Base-by-base conservation (phyloP, 2,888 invertebrate genomes). In the Eubasilissa splendida region DNA sequence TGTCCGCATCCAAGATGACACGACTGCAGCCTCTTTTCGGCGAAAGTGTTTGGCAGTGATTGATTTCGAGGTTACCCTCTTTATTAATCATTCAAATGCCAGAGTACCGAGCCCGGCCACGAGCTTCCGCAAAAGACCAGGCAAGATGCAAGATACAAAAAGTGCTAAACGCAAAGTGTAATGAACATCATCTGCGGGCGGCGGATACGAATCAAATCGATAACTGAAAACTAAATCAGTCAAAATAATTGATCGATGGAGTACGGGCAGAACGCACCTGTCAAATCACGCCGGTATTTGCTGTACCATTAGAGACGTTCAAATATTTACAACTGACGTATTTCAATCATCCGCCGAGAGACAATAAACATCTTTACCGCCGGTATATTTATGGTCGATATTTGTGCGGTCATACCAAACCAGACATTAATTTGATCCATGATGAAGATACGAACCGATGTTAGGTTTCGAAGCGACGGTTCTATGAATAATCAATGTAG, bases 251-350 rank as follows among this genome's bases (percentile, higher is more conserved):
- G 77, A 80, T 77, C 77, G 77, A 73, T 52, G 22, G 63, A 71
- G 31, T 53, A 53, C 31, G 73, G 42, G 52, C 53, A 58, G 60
- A 73, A 50, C 66, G 70, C 81, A 81, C 81, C 81, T 81, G 81
- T 81, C 81, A 77, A 66, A 81, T 77, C 77, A 77, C 70, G 70
- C 78, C 63, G 60, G 54, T 77, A 60, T 80, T 77, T 71, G 66
- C 58, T 14, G 68, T 42, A n/a, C 71, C 66, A 74, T 79, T 79
- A 58, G 65, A 52, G 65, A 74, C 3, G 54, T 56, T 53, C 68
- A n/a, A 76, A 76, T 53, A 76, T 76, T 53, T 12, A 76, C 65
- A 63, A 31, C 42, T 59, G 54, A 54, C 59, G 33, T 59, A 74
- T 74, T 74, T 42, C 74, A 42, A 59, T 4, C 14, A 33, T 12